phyloP scores from a whole-genome alignment of 1,140 invertebrate species.

The Diachasma alloeum region DNA sequence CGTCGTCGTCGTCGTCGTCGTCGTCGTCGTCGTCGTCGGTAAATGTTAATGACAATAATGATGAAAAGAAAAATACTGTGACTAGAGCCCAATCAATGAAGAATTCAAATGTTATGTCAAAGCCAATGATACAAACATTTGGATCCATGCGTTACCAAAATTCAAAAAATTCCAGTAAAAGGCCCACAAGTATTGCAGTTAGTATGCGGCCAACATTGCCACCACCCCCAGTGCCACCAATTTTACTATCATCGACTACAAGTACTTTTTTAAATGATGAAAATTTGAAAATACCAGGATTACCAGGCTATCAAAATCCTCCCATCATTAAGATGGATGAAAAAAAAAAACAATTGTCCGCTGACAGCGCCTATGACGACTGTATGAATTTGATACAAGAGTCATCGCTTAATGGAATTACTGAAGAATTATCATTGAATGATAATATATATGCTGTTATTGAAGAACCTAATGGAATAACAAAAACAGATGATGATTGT shows the following conservation, averaged over 20 bases:
- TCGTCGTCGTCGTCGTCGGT: conserved; percentile 46
- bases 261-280: conserved; percentile 46
- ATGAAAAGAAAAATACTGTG: conserved; percentile 67
- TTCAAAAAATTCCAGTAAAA: conserved; percentile 50
- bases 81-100: conserved; percentile 82
- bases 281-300: conserved; percentile 51
- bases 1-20: conserved; percentile 43
- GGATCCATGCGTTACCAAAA: conserved; percentile 77
- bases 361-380: conserved; percentile 75
- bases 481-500: conserved; percentile 39
- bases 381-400: conserved; percentile 74
- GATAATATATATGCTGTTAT: conserved; percentile 90
- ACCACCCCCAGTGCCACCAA: conserved; percentile 71
- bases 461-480: conserved; percentile 70
- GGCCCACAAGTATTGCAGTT: conserved; percentile 75
- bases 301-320: conserved; percentile 67
- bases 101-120: conserved; percentile 65
- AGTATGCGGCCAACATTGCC: conserved; percentile 71
- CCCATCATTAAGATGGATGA: conserved; percentile 35
- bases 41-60: conserved; percentile 50
- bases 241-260: conserved; percentile 38
- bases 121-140: conserved; percentile 75
- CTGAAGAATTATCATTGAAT: conserved; percentile 68
- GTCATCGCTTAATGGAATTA: conserved; percentile 69
- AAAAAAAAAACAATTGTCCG: not conserved